These are phyloP conservation scores for Euphydryas editha DNA, from an alignment of 2,888 invertebrate genomes.

Conservation along the genomic window DNA sequence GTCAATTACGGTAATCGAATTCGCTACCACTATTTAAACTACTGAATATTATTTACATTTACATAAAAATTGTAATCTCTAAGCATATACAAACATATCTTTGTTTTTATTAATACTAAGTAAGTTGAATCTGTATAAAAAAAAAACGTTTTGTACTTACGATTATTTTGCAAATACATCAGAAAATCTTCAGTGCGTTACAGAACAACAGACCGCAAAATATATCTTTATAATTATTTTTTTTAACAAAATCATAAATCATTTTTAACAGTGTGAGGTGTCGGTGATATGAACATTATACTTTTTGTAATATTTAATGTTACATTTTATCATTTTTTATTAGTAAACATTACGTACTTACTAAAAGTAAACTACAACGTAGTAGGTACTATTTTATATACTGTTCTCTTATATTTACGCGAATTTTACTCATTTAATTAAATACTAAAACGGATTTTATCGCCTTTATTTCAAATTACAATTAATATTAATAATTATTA, in stretches of 20 bases:
- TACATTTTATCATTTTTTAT: background rate
- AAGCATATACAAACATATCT: background rate
- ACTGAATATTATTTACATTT: too few relatives aligned
- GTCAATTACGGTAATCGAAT: too few relatives aligned
- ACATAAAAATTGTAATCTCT: background rate
- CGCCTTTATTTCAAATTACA: too few relatives aligned
- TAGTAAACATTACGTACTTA: too few relatives aligned
- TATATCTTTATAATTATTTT: background rate
- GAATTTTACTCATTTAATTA: too few relatives aligned
- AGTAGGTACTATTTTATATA: too few relatives aligned
- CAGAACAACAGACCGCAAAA: conserved; percentile 15
- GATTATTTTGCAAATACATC: conserved; percentile 13
- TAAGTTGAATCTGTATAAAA: background rate
- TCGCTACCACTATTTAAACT: too few relatives aligned
- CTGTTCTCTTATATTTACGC: too few relatives aligned
- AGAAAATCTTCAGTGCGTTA: conserved; percentile 23
- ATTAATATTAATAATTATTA: too few relatives aligned
- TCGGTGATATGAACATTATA: background rate
- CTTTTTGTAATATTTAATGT: background rate
- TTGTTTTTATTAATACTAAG: background rate
- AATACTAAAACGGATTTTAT: too few relatives aligned
- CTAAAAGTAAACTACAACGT: too few relatives aligned
- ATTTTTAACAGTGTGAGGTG: background rate
- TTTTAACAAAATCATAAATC: background rate
- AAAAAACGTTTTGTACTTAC: background rate